Percentiles rank a stretch among this genome's conserved stretches.
Conservation (phyloP, 2,888 invertebrate genomes). For the Pinctada fucata region DNA sequence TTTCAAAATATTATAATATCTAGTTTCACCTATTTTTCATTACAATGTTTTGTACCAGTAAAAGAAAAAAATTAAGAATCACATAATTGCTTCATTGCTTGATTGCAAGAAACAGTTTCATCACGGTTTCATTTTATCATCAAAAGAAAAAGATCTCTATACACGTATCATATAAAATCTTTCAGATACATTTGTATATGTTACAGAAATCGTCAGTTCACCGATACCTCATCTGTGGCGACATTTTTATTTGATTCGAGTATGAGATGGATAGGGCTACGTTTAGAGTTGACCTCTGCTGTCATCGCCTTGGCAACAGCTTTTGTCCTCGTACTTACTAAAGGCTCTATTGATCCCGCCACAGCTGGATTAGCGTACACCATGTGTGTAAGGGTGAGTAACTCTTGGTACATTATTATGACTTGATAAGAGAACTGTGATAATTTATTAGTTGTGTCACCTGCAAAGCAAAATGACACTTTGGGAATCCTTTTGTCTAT, state of each 20-base stretch:
- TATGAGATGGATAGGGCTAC: slow-evolving; percentile 77
- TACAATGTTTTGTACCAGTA: not conserved
- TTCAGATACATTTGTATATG: not conserved
- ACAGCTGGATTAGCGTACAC: slow-evolving; percentile 81
- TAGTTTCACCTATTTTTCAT: not conserved
- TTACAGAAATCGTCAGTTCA: slow-evolving; percentile 28
- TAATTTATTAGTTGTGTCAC: too few relatives aligned
- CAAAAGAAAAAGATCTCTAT: not conserved
- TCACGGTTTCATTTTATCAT: too few relatives aligned
- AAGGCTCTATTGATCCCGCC: slow-evolving; percentile 75
- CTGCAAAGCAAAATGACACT: too few relatives aligned
- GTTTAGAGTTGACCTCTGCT: slow-evolving; percentile 75
- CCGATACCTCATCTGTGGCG: slow-evolving; percentile 77
- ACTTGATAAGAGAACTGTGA: too few relatives aligned
- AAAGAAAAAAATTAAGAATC: too few relatives aligned
- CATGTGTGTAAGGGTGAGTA: slow-evolving; percentile 33
- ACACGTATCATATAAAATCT: not conserved
- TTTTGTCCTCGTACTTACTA: slow-evolving; percentile 78
- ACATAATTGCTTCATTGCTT: too few relatives aligned
- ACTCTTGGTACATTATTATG: too few relatives aligned
- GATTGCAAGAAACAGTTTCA: too few relatives aligned
- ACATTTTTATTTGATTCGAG: slow-evolving; percentile 77
- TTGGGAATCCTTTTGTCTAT: too few relatives aligned
- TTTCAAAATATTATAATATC: not conserved
- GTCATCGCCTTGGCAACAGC: slow-evolving; percentile 78